Evolutionary conservation across 1,140 invertebrate genomes (phyloP).

Genomic region (Penaeus indicus): DNA sequence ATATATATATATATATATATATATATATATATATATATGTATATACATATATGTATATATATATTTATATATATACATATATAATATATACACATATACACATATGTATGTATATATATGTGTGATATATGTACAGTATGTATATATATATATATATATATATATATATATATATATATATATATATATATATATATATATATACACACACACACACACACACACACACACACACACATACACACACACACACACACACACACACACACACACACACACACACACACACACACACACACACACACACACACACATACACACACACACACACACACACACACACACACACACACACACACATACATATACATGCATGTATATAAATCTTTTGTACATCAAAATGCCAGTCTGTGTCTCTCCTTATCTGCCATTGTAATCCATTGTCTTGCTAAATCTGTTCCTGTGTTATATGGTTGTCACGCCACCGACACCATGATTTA

Average conservation of each 20-base stretch:
- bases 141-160: no score
- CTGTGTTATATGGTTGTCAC: no score
- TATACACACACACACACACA: background rate
- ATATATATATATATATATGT: background rate
- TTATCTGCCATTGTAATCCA: no score
- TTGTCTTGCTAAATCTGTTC: no score
- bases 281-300: background rate
- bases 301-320: background rate
- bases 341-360: background rate
- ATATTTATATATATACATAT: background rate
- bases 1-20: slow-evolving; percentile 25
- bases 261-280: slow-evolving; percentile 4
- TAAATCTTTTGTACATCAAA: background rate
- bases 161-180: no score
- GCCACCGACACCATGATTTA: no score
- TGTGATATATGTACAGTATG: no score
- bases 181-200: no score
- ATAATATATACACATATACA: background rate
- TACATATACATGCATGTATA: background rate
- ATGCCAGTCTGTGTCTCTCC: background rate
- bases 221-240: background rate
- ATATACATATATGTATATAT: slow-evolving; percentile 25
- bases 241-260: background rate
- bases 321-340: background rate
- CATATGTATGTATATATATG: no score